These are phyloP conservation scores for Cryptoleucopteryx plumbea DNA, from an alignment of 2,113 vertebrate species.

Conservation along the genomic window DNA sequence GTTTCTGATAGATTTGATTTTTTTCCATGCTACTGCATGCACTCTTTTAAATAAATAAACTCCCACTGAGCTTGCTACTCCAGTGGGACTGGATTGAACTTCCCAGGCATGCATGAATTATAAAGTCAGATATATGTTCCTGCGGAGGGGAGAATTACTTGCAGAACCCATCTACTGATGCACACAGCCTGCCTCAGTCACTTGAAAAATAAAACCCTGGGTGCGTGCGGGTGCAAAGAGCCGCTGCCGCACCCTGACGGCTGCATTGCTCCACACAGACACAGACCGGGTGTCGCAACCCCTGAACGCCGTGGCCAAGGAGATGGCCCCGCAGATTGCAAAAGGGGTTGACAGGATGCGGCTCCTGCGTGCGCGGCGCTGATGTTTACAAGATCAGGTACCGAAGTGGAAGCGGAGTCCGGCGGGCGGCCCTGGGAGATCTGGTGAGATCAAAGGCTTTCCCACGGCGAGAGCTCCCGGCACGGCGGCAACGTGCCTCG, in stretches of 20 bases:
- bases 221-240: not conserved
- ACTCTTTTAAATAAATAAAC: conserved; percentile 58
- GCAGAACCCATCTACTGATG: not conserved
- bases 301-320: not conserved
- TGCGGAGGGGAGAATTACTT: not conserved
- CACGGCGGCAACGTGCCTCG: not conserved
- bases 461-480: not conserved
- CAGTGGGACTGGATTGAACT: conserved; percentile 54
- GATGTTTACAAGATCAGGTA: not conserved
- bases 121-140: conserved; percentile 10
- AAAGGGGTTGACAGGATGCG: conserved; percentile 14
- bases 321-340: not conserved
- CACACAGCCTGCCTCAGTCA: not conserved
- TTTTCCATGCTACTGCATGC: conserved; percentile 37
- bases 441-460: conserved; percentile 31
- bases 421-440: not conserved
- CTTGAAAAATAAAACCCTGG: not conserved
- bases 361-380: not conserved
- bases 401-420: not conserved
- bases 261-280: not conserved
- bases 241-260: not conserved
- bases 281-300: not conserved
- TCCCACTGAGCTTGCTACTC: conserved; percentile 42
- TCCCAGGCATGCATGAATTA: conserved; percentile 45
- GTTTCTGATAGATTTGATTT: conserved; percentile 7